A percentile compares a stretch with the other conserved stretches of the same genome.
Conservation (phyloP, 1,140 invertebrate genomes). For the Adoxophyes honmai region DNA sequence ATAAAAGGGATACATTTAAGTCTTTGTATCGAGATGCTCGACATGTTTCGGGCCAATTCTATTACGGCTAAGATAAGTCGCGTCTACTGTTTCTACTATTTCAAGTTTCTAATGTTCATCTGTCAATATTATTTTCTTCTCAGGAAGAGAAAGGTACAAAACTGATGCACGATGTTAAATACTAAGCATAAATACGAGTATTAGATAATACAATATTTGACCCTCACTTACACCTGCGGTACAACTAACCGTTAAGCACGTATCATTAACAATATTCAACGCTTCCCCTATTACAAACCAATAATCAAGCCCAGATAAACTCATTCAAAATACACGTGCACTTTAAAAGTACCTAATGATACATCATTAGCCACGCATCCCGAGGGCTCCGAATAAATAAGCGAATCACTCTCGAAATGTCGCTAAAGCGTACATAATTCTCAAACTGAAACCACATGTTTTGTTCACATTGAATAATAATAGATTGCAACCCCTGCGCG, state of each 20-base stretch:
- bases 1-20: no score
- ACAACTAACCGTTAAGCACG: not conserved
- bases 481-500: constrained; percentile 31
- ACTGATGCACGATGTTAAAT: no score
- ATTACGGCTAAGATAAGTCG: no score
- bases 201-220: no score
- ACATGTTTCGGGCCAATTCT: no score
- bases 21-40: no score
- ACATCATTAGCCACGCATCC: constrained; percentile 42
- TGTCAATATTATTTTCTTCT: no score
- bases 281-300: constrained; percentile 8
- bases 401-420: constrained; percentile 70
- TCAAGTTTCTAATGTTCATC: no score
- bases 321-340: constrained; percentile 40
- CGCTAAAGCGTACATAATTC: constrained; percentile 64
- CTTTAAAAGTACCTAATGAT: constrained; percentile 38
- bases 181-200: no score
- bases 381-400: constrained; percentile 38
- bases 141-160: no score
- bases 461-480: constrained; percentile 67
- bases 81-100: no score
- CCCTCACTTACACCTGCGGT: no score
- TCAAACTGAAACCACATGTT: constrained; percentile 56
- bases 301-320: constrained; percentile 19
- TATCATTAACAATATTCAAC: constrained; percentile 9